Base-by-base conservation (phyloP, 2,888 invertebrate genomes). In the Clivina fossor region DNA sequence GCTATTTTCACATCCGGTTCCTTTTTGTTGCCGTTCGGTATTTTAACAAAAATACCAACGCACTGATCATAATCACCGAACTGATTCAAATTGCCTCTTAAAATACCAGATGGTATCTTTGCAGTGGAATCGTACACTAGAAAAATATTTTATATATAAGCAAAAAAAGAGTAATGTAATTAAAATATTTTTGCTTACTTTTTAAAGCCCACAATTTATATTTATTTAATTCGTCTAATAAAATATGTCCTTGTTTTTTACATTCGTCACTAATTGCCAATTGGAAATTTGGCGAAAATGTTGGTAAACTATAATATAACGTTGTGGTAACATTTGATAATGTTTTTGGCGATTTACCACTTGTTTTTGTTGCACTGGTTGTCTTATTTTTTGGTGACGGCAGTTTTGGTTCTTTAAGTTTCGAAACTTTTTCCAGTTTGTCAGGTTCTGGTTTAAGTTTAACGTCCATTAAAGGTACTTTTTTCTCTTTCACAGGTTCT, bases 1-100 rank as follows among this genome's bases (percentile, higher is more conserved):
- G 83, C 80, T 48, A 86, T 76, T 66, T 77, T 80, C 5, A 85
- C 79, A 19, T 82, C 76, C 55, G 78, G 80, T 18, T 78, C 78
- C n/a, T 76, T 75, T 41, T 78, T 78, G 59, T 83, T 70, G 64
- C 81, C 78, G 4, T 83, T 76, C 60, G 83, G 79, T 1, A 85
- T 81, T 16, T 79, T 76, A 11, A 82, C 79, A 58, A 70, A 67
- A 49, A 75, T 69, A 40, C 74, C 78, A 58, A 84, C 73, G 65
- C 86, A 86, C 71, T 84, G 80, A 71, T 84, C 85, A 65, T 83
- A 86, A 73, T 86, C 85, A 9, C 86, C 86, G 13, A 85, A 73
- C 69, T 86, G 86, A 68, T 85, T 85, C 41, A 83, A 79, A 69
- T 85, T 85, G 60, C 86, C 86, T 64, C 83, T 82, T 35, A 86